These are phyloP conservation scores for Drosophila percnosoma DNA, from an alignment of 2,888 invertebrate species.

Conservation along the genomic window DNA sequence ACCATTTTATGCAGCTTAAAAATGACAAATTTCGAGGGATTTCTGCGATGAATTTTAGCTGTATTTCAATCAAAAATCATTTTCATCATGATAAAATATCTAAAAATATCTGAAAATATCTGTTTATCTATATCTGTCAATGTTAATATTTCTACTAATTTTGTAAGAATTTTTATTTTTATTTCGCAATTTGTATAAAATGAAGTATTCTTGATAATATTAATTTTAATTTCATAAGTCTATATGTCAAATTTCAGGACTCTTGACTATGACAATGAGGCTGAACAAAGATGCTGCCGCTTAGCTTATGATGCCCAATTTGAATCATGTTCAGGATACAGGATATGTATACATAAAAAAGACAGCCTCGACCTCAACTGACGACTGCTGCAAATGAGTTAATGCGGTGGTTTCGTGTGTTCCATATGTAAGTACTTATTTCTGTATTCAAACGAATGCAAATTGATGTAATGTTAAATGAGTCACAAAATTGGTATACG, in stretches of 20 bases:
- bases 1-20: no score
- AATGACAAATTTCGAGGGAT: background rate
- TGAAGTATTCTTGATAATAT: background rate
- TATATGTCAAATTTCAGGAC: background rate
- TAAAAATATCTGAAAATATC: background rate
- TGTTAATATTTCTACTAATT: background rate
- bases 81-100: background rate
- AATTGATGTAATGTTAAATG: constrained; percentile 70
- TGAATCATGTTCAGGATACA: background rate
- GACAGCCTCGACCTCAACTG: constrained; percentile 15
- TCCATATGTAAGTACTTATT: constrained; percentile 46
- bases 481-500: constrained; percentile 69
- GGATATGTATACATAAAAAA: constrained; percentile 20
- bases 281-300: background rate
- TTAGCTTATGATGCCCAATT: background rate
- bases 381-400: constrained; percentile 45
- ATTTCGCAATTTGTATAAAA: no score
- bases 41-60: no score
- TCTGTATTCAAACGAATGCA: constrained; percentile 48
- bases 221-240: background rate
- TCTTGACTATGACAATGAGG: background rate
- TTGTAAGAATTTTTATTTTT: no score
- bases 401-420: constrained; percentile 34
- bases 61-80: background rate
- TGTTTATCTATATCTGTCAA: background rate